Evolutionary conservation across 2,888 invertebrate genomes (phyloP), one percentile per base, ranked within the genome.

Genomic region (Epinotia nisella): DNA sequence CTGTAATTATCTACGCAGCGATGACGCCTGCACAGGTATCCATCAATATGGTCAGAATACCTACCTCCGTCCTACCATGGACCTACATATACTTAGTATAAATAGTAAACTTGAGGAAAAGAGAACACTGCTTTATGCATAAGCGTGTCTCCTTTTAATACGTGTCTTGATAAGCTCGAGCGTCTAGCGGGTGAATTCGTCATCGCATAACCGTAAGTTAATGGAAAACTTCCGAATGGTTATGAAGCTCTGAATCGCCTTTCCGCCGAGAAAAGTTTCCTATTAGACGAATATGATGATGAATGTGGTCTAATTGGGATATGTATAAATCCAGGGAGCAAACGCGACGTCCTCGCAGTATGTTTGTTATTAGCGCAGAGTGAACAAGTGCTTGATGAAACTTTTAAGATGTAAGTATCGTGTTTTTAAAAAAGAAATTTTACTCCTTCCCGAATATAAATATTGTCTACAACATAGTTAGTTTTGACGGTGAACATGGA

Each of bases 201-300:
- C 73, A 73, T 69, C 35, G 17, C 2, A 17, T 29, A 58, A 39
- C 59, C n/a, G n/a, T n/a, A n/a, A n/a, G n/a, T 17, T 68, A 15
- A 71, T 74, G 74, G 74, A 74, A 74, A 62, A 67, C 29, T 74
- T 71, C 58, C 24, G 35, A 68, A 41, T 41, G 41, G 45, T 11
- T 59, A 39, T 15, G 65, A 74, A 70, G 70, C 67, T 71, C 56
- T 56, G 66, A 74, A 71, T 45, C 41, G 67, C 41, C 11, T 66
- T 74, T 70, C 74, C 59, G 56, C 15, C 21, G 17, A 53, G 59
- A 59, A 74, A 74, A 67, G 59, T 74, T 74, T 74, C 74, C 74
- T 67, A 68, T 67, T 68, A 53, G 74, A 67, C 61, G 72, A 62
- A 64, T 53, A 56, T 61, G 56, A 68, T 69, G 73, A 73, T 69